These are phyloP conservation scores for Steinernema feltiae DNA, from an alignment of 1,140 invertebrate genomes.

Conservation along the genomic window DNA sequence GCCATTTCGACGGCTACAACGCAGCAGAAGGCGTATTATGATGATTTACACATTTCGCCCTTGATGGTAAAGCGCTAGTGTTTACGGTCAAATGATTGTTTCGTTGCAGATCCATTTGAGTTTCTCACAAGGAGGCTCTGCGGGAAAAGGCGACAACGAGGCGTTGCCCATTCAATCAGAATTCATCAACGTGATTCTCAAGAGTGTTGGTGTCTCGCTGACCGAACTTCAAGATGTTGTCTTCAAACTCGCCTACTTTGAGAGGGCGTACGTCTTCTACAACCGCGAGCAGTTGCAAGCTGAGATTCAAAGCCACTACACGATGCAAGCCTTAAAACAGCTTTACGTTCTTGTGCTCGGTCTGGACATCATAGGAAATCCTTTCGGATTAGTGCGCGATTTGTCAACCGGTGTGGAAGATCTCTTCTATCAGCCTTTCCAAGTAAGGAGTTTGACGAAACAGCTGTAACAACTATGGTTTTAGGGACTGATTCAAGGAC, in stretches of 20 bases:
- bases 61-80: no score
- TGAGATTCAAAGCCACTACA: constrained; percentile 81
- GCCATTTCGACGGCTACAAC: constrained; percentile 45
- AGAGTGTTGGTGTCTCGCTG: constrained; percentile 74
- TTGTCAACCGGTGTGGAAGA: constrained; percentile 90
- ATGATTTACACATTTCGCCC: constrained; percentile 89
- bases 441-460: constrained; percentile 64
- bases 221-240: constrained; percentile 92
- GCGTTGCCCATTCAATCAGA: constrained; percentile 58
- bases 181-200: constrained; percentile 75
- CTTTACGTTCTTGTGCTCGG: constrained; percentile 93
- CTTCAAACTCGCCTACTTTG: constrained; percentile 97
- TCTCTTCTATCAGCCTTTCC: constrained; percentile 94
- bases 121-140: constrained; percentile 70
- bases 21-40: constrained; percentile 91
- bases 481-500: constrained; percentile 77
- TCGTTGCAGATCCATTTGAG: constrained; percentile 76
- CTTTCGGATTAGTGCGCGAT: constrained; percentile 86
- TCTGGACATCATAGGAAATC: constrained; percentile 94
- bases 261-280: constrained; percentile 79
- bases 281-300: constrained; percentile 75
- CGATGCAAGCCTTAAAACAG: constrained; percentile 83
- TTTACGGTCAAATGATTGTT: no score
- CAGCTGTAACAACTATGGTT: not conserved
- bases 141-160: constrained; percentile 56